Evolutionary conservation across 2,797 vertebrate genomes (phyloP).

Genomic region (Thaleichthys pacificus): DNA sequence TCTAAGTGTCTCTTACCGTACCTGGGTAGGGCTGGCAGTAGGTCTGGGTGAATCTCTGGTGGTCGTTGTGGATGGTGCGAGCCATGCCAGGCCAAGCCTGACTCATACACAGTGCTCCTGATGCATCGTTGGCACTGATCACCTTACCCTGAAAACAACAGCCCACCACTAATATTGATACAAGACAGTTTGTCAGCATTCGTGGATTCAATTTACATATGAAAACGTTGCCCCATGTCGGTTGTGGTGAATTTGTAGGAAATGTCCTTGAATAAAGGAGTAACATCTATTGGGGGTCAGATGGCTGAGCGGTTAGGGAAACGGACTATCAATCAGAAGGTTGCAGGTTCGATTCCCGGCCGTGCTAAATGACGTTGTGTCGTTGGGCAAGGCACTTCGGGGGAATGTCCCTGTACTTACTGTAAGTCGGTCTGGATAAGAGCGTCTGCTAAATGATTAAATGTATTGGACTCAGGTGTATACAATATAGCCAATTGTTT

Average conservation of each 20-base stretch:
- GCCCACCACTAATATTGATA: not conserved
- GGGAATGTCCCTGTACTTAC: no score
- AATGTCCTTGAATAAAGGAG: not conserved
- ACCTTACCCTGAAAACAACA: constrained; percentile 50
- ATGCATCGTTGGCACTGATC: constrained; percentile 45
- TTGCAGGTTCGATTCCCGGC: no score
- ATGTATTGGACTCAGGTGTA: not conserved
- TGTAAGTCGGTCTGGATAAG: no score
- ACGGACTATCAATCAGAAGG: no score
- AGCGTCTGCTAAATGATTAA: not conserved
- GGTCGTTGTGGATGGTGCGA: constrained; percentile 75
- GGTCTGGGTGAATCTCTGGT: constrained; percentile 86
- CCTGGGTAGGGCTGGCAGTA: constrained; percentile 90
- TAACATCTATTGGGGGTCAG: no score
- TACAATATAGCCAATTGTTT: not conserved
- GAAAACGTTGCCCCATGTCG: not conserved
- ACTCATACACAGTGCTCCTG: constrained; percentile 65
- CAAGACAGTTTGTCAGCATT: not conserved
- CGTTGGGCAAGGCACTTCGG: no score
- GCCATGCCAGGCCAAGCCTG: constrained; percentile 67
- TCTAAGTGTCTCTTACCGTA: constrained; percentile 41
- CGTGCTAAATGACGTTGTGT: no score
- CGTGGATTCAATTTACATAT: not conserved
- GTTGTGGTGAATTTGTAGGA: no score
- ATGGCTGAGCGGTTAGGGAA: no score